Conservation (phyloP, 2,113 vertebrate species). For the Desmodus rotundus region DNA sequence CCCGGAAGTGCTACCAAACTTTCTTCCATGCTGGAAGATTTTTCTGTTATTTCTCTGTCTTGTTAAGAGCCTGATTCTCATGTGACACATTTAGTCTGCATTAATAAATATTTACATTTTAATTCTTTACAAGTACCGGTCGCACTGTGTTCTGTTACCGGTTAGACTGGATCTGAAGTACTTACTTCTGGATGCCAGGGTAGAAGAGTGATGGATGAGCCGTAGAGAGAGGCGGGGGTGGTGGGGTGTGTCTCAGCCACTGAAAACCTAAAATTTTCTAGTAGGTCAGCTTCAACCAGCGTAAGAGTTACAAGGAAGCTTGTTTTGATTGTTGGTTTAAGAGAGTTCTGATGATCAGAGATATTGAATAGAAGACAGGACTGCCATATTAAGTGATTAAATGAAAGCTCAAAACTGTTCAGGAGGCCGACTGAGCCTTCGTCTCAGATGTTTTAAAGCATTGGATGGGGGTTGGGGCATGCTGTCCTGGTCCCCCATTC, state of each 20-base stretch:
- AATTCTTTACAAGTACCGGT: not conserved
- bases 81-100: not conserved
- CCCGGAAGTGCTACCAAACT: not conserved
- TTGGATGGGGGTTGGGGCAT: not conserved
- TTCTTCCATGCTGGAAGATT: not conserved
- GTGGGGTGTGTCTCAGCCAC: not conserved
- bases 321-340: not conserved
- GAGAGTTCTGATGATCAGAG: not conserved
- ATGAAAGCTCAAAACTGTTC: not conserved
- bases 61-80: not conserved
- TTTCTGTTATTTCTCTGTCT: not conserved
- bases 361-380: not conserved
- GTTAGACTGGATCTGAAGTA: not conserved
- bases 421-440: not conserved
- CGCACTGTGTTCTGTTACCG: not conserved
- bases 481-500: not conserved
- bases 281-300: not conserved
- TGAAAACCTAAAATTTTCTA: not conserved
- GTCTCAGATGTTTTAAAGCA: not conserved
- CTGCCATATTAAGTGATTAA: not conserved
- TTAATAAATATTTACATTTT: not conserved
- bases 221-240: not conserved
- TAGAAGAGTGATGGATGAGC: not conserved
- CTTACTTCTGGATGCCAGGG: not conserved
- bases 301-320: not conserved